phyloP scores from a whole-genome alignment of 2,888 invertebrate species.

The Aspidiotus destructor region DNA sequence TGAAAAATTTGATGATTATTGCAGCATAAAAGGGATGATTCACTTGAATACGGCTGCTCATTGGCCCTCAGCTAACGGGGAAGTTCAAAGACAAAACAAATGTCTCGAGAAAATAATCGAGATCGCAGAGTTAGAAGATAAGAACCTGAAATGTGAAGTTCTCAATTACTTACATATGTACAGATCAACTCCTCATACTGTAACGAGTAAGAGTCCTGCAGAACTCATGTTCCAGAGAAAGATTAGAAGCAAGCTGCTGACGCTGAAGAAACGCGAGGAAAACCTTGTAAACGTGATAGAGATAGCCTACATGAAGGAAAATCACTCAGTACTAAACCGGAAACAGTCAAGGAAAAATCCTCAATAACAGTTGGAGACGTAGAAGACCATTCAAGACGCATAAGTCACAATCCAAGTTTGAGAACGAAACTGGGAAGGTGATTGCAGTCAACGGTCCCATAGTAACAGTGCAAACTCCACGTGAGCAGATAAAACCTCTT shows the following conservation, averaged over 20 bases:
- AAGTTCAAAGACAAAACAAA: conserved; percentile 10
- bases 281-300: not conserved
- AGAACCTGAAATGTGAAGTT: not conserved
- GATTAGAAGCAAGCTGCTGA: not conserved
- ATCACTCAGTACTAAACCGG: not conserved
- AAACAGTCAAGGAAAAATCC: not conserved
- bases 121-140: not conserved
- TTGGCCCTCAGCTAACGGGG: conserved; percentile 24
- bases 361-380: too few relatives aligned
- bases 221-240: conserved; percentile 8
- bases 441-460: conserved; percentile 11
- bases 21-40: not conserved
- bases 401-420: conserved; percentile 11
- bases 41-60: not conserved
- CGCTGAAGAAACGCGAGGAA: not conserved
- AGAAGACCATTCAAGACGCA: not conserved
- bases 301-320: not conserved
- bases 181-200: conserved; percentile 5
- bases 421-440: conserved; percentile 9
- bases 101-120: conserved; percentile 9
- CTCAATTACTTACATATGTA: conserved; percentile 11
- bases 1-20: not conserved
- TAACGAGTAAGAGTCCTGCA: conserved; percentile 3
- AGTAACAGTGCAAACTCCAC: not conserved
- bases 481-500: not conserved